phyloP scores from a whole-genome alignment of 2,888 invertebrate species.

The Pristionchus entomophagus region DNA sequence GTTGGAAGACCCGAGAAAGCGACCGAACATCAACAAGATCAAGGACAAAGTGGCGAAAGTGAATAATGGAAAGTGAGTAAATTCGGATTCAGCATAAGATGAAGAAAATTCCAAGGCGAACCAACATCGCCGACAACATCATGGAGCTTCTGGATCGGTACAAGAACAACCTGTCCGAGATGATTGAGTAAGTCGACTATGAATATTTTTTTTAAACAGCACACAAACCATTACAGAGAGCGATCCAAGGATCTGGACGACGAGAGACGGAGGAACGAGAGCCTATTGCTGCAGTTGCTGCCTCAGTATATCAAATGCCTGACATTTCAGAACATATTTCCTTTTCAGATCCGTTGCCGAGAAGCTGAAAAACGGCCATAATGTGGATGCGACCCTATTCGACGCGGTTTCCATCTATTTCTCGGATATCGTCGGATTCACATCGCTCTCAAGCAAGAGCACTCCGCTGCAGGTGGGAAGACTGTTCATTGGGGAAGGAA shows the following conservation, averaged over 20 bases:
- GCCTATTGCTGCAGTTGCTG: slow-evolving; percentile 82
- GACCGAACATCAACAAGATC: slow-evolving; percentile 90
- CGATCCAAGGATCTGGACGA: slow-evolving; percentile 90
- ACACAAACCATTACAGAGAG: slow-evolving; percentile 81
- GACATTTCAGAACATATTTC: neutral
- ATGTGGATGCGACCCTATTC: slow-evolving; percentile 60
- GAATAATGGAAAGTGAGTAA: slow-evolving; percentile 87
- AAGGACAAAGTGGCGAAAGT: slow-evolving; percentile 90
- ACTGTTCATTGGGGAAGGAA: neutral
- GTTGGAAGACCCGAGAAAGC: slow-evolving; percentile 90
- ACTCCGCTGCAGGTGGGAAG: slow-evolving; percentile 55
- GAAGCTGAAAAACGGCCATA: slow-evolving; percentile 59
- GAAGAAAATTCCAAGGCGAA: slow-evolving; percentile 82
- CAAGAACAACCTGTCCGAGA: slow-evolving; percentile 91
- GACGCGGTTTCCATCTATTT: slow-evolving; percentile 63
- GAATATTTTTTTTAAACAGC: neutral
- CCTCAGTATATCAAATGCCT: slow-evolving; percentile 80
- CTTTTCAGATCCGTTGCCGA: slow-evolving; percentile 55
- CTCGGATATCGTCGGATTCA: slow-evolving; percentile 66
- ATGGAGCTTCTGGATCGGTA: slow-evolving; percentile 98
- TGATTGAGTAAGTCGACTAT: slow-evolving; percentile 83
- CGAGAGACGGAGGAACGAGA: slow-evolving; percentile 85
- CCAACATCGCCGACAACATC: slow-evolving; percentile 97
- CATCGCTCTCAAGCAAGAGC: slow-evolving; percentile 62
- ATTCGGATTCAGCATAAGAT: neutral